These are phyloP conservation scores for Hemicentrotus pulcherrimus DNA, from an alignment of 35 echinoderm and acorn worm genomes.

Conservation along the genomic window DNA sequence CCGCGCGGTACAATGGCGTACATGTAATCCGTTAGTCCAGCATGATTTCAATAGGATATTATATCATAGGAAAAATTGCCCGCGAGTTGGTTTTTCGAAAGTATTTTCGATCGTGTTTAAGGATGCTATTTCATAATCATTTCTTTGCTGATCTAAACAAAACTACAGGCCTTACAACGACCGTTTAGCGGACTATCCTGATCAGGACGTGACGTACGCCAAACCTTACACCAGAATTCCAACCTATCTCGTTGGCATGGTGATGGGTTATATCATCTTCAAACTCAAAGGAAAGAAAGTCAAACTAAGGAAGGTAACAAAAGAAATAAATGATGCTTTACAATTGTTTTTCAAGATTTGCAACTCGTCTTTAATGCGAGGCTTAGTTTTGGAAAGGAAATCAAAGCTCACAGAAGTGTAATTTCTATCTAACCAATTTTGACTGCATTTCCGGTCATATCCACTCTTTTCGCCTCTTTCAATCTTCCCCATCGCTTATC, in stretches of 20 bases:
- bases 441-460: too few relatives aligned
- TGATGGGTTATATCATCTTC: conserved; percentile 31
- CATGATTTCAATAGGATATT: background rate
- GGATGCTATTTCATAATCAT: background rate
- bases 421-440: too few relatives aligned
- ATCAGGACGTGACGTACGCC: background rate
- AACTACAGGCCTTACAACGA: conserved; percentile 17
- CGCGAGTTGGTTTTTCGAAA: background rate
- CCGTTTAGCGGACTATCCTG: background rate
- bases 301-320: background rate
- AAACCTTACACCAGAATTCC: conserved; percentile 50
- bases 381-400: too few relatives aligned
- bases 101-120: background rate
- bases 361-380: too few relatives aligned
- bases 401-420: too few relatives aligned
- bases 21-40: background rate
- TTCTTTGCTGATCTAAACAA: background rate
- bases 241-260: conserved; percentile 44
- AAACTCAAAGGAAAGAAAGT: background rate
- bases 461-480: too few relatives aligned
- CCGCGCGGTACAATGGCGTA: background rate
- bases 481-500: too few relatives aligned
- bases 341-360: too few relatives aligned
- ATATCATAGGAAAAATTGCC: background rate
- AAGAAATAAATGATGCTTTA: too few relatives aligned